phyloP scores from a whole-genome alignment of 2,797 vertebrate species.

The Onychomys arenicola region DNA sequence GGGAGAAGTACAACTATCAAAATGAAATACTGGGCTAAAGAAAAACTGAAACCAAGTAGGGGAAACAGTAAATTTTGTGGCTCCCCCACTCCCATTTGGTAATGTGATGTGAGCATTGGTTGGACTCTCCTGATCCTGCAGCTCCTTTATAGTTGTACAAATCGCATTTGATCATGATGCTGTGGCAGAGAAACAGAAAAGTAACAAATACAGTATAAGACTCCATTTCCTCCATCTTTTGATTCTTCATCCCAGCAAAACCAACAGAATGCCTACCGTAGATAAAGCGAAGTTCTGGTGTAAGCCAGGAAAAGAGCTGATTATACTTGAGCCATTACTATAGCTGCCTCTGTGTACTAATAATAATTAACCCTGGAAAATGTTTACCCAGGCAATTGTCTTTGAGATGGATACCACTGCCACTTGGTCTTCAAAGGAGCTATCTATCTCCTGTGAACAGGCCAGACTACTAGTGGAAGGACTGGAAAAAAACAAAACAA shows the following conservation, averaged over 20 bases:
- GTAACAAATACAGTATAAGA: background rate
- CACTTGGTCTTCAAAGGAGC: background rate
- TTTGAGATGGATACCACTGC: too few relatives aligned
- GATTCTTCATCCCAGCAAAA: background rate
- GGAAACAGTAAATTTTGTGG: background rate
- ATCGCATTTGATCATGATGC: too few relatives aligned
- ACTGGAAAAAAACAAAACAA: too few relatives aligned
- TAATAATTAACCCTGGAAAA: background rate
- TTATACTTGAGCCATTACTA: background rate
- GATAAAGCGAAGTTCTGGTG: background rate
- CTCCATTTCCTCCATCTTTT: background rate
- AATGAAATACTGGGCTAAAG: background rate
- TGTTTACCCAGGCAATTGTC: background rate
- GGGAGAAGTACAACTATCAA: background rate
- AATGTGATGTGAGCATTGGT: background rate
- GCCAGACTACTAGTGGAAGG: too few relatives aligned
- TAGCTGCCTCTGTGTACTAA: too few relatives aligned
- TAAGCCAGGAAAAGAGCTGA: background rate
- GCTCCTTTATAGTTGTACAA: background rate
- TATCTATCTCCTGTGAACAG: background rate
- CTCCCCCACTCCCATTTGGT: background rate
- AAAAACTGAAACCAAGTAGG: background rate
- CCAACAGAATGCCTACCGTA: too few relatives aligned
- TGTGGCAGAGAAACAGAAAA: background rate
- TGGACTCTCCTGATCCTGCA: too few relatives aligned